Conservation (phyloP, 2,888 invertebrate genomes). For the Alcis repandata region DNA sequence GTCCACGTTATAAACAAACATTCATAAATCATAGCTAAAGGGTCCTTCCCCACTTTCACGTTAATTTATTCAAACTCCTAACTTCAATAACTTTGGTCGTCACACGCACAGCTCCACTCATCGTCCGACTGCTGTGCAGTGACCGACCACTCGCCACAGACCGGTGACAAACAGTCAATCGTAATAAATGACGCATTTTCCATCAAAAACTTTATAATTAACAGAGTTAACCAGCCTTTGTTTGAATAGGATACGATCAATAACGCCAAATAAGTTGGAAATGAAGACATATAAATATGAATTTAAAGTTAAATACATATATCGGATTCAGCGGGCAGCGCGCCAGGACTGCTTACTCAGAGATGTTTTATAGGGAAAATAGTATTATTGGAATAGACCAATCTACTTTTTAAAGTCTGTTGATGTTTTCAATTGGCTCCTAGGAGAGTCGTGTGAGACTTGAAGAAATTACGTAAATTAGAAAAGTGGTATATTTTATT, state of each 20-base stretch:
- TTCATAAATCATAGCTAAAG: constrained; percentile 5
- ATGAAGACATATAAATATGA: constrained; percentile 17
- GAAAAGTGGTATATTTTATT: no score
- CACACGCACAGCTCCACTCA: neutral
- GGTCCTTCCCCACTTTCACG: neutral
- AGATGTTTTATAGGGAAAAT: constrained; percentile 13
- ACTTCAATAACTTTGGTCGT: constrained; percentile 9
- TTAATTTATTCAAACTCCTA: constrained; percentile 1
- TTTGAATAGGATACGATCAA: constrained; percentile 14
- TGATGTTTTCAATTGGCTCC: no score
- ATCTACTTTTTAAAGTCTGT: neutral
- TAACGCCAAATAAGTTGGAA: constrained; percentile 20
- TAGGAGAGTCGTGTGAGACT: no score
- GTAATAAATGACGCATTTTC: neutral
- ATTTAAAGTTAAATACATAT: constrained; percentile 19
- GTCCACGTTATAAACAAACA: neutral
- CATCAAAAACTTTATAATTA: constrained; percentile 5
- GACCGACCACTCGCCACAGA: neutral
- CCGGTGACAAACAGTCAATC: neutral
- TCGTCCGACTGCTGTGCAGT: neutral
- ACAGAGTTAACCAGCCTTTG: constrained; percentile 2
- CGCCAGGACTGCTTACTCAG: neutral
- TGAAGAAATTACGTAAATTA: no score
- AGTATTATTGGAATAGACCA: constrained; percentile 3
- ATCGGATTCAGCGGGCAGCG: constrained; percentile 14